These are phyloP conservation scores for Chromobotia macracanthus DNA, from an alignment of 2,797 vertebrate species.

Conservation along the genomic window DNA sequence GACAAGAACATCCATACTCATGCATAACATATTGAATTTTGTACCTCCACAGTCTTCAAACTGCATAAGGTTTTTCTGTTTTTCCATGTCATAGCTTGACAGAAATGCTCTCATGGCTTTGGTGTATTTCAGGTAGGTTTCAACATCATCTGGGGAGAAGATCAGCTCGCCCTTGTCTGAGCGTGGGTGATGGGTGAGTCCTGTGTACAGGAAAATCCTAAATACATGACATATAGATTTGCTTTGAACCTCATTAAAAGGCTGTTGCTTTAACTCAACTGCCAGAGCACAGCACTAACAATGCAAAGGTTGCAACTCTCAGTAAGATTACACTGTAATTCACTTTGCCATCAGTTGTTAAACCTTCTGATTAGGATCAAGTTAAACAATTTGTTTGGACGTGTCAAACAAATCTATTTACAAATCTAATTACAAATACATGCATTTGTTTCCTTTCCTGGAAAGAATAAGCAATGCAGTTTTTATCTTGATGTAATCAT, in stretches of 20 bases:
- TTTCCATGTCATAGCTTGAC: slow-evolving; percentile 67
- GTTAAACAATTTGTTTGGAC: too few species aligned
- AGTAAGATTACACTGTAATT: background rate
- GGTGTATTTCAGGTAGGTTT: slow-evolving; percentile 75
- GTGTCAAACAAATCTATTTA: too few species aligned
- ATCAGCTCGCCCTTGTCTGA: slow-evolving; percentile 84
- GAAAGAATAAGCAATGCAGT: background rate
- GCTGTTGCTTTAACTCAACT: too few species aligned
- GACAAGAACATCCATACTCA: too few species aligned
- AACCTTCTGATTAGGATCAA: too few species aligned
- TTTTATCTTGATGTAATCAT: too few species aligned
- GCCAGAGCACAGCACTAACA: too few species aligned
- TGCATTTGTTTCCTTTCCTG: background rate
- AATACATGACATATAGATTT: background rate
- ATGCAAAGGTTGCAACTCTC: too few species aligned
- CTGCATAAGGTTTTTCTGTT: slow-evolving; percentile 75
- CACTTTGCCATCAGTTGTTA: too few species aligned
- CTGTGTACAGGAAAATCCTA: slow-evolving; percentile 66
- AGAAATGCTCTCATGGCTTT: slow-evolving; percentile 78
- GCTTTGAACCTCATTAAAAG: background rate
- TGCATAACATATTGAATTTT: slow-evolving; percentile 8
- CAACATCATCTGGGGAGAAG: slow-evolving; percentile 70
- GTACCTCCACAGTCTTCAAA: slow-evolving; percentile 88
- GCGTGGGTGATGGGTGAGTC: slow-evolving; percentile 85
- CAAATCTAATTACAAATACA: too few species aligned